Conservation (phyloP, 2,797 vertebrate species). For the Labeo calbasu region DNA sequence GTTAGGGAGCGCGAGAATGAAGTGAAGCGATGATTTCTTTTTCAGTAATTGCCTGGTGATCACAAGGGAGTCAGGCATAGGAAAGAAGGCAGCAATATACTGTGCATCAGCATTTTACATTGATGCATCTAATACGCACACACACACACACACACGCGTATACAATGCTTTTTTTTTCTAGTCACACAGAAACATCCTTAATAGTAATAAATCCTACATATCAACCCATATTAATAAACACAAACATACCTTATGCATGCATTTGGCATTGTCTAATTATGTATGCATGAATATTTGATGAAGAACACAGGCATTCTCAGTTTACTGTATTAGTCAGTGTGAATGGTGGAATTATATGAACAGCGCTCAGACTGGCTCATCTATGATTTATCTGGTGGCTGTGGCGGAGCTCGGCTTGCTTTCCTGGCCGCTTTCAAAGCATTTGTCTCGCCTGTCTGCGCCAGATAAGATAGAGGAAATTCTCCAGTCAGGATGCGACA, state of each 20-base stretch:
- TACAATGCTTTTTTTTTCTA: neutral
- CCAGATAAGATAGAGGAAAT: constrained; percentile 72
- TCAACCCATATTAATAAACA: constrained; percentile 36
- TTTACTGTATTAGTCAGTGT: constrained; percentile 69
- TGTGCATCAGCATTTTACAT: constrained; percentile 78
- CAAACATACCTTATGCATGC: constrained; percentile 62
- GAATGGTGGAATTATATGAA: constrained; percentile 76
- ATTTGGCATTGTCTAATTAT: constrained; percentile 71
- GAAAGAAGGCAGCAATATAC: constrained; percentile 73
- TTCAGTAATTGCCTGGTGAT: constrained; percentile 88
- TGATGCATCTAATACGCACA: constrained; percentile 69
- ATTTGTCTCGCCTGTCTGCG: constrained; percentile 67
- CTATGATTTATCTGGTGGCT: constrained; percentile 79
- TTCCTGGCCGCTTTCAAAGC: constrained; percentile 65
- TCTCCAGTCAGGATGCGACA: constrained; percentile 50
- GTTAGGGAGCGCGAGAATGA: constrained; percentile 79
- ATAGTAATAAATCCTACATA: neutral
- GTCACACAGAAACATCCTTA: neutral
- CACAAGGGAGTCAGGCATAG: constrained; percentile 76
- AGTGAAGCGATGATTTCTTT: constrained; percentile 78
- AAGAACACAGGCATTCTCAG: constrained; percentile 73
- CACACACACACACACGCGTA: neutral
- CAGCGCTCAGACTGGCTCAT: constrained; percentile 75
- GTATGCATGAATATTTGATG: constrained; percentile 78
- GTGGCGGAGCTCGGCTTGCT: constrained; percentile 65